These are phyloP conservation scores for Orientallactaga sibirica DNA, from an alignment of 2,797 vertebrate species.

Conservation along the genomic window DNA sequence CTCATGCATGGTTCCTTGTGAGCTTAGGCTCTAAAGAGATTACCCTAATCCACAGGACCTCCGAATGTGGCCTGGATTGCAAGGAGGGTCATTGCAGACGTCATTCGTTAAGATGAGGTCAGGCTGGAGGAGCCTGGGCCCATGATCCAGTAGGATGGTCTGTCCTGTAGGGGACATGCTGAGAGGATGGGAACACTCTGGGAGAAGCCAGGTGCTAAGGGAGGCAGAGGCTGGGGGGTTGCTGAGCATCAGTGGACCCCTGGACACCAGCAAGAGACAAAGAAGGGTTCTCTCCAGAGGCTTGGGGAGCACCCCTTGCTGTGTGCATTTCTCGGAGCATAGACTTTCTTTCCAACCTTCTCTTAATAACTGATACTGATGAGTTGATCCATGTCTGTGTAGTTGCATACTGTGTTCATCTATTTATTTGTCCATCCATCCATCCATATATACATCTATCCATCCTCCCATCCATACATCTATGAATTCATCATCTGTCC, in stretches of 20 bases:
- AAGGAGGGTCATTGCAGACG: neutral
- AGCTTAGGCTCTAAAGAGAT: neutral
- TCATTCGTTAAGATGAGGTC: neutral
- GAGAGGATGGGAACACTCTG: neutral
- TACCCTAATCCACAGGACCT: neutral
- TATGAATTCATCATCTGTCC: too few species aligned
- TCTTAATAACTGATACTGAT: neutral
- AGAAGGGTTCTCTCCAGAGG: neutral
- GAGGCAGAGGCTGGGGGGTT: neutral
- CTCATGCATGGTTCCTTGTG: accelerated
- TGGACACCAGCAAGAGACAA: neutral
- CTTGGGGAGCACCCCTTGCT: neutral
- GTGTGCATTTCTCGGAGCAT: neutral
- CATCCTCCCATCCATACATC: too few species aligned
- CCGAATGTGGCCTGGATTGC: neutral
- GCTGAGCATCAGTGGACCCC: too few species aligned
- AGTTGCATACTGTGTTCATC: neutral
- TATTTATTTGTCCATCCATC: too few species aligned
- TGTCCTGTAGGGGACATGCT: neutral
- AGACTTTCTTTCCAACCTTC: too few species aligned
- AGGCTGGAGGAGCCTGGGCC: neutral
- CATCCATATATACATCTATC: too few species aligned
- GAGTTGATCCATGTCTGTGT: neutral
- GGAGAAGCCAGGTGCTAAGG: accelerated
- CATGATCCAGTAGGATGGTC: neutral